Base-by-base conservation (phyloP, 2,797 vertebrate species). In the Danio tinwini region DNA sequence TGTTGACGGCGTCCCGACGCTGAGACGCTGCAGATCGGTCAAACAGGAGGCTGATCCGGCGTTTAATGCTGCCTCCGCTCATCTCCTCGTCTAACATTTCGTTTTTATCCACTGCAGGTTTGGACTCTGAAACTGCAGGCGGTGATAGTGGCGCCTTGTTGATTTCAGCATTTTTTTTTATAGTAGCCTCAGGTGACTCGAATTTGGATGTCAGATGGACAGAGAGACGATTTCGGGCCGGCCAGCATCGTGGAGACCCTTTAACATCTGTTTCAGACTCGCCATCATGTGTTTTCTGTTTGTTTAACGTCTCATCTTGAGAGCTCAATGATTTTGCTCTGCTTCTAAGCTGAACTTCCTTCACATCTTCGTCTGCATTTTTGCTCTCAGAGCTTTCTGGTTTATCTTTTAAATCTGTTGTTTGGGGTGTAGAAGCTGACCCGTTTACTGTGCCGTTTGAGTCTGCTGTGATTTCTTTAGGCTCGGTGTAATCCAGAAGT, bases 161-260 rank as follows among this genome's bases (percentile, higher is more conserved):
- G 0, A n/a, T 61, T 74, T 37, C 55, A 11, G 16, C 10, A 21
- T 50, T 69, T 19, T 74, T 0, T 0, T 0, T 86, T 71, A 0
- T 72, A n/a, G 1, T 79, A 88, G 39, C 10, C 4, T 47, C 59
- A 17, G 65, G 90, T 14, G 84, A 89, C 90, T 96, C 94, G 62
- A 97, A 98, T 13, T 82, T 94, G 0, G 95, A 94, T 0, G 95
- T 97, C 81, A 97, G 93, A 74, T 95, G 89, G 83, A 88, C 49
- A 8, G 96, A 93, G 74, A 98, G 87, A 3, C 95, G 96, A 69
- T 95, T 92, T 19, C 94, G 94, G 74, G 88, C 88, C 0, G 92
- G 72, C 91, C 89, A 87, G 0, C 5, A 0, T 85, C 80, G 37
- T 85, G 87, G 21, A 88, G 90, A 0, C 58, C 8, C 21, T 68